phyloP scores from a whole-genome alignment of 2,888 invertebrate species.

The Trisateles emortualis region DNA sequence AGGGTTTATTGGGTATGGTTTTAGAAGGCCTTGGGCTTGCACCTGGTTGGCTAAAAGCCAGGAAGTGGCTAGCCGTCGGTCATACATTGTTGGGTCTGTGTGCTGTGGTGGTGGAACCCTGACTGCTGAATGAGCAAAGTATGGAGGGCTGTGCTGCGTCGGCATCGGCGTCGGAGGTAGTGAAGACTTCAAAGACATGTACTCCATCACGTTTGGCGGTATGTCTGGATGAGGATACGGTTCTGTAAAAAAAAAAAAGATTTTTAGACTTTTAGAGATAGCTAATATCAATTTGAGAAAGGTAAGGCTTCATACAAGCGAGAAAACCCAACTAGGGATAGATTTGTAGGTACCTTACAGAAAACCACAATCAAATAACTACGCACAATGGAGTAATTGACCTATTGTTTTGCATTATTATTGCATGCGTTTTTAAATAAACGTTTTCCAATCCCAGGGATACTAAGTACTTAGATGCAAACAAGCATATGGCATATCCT shows the following conservation, averaged over 20 bases:
- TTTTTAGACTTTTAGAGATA: too few relatives aligned
- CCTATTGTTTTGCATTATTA: too few relatives aligned
- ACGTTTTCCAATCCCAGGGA: too few relatives aligned
- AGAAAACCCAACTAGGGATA: too few relatives aligned
- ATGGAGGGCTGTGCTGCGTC: constrained; percentile 68
- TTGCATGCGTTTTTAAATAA: too few relatives aligned
- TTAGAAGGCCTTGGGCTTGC: constrained; percentile 79
- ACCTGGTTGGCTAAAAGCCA: constrained; percentile 86
- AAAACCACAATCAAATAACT: too few relatives aligned
- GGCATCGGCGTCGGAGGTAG: constrained; percentile 64
- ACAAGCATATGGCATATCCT: too few relatives aligned
- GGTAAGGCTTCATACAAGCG: too few relatives aligned
- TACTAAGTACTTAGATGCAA: too few relatives aligned
- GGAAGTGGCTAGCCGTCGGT: constrained; percentile 83
- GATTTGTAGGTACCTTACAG: too few relatives aligned
- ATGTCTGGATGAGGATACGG: constrained; percentile 72
- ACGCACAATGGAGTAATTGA: too few relatives aligned
- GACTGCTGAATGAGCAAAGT: constrained; percentile 77
- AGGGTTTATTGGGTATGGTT: constrained; percentile 83
- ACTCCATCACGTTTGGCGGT: constrained; percentile 76
- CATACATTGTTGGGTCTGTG: constrained; percentile 71
- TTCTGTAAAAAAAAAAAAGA: constrained; percentile 67
- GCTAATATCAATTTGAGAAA: too few relatives aligned
- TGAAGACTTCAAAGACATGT: constrained; percentile 76
- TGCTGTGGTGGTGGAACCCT: constrained; percentile 74